Evolutionary conservation across 2,888 invertebrate species (phyloP).

Genomic region (Phortica magna): DNA sequence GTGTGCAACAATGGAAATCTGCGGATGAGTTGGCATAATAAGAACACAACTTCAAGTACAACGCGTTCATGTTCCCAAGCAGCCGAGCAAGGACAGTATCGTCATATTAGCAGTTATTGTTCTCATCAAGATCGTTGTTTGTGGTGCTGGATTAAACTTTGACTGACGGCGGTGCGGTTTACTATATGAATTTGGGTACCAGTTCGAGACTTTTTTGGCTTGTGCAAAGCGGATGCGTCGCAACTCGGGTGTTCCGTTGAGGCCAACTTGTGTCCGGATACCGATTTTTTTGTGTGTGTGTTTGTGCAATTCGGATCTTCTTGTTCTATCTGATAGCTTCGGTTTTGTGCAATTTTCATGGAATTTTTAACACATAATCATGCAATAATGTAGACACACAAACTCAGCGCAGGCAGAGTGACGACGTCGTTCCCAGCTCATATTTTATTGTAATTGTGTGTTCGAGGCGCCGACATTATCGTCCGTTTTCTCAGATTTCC

Average conservation of each 20-base stretch:
- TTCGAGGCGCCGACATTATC: constrained; percentile 61
- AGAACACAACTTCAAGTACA: constrained; percentile 66
- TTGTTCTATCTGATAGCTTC: constrained; percentile 46
- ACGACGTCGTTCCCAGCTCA: not conserved
- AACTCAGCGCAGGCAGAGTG: constrained; percentile 4
- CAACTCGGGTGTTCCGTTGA: constrained; percentile 63
- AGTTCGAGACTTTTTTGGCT: constrained; percentile 52
- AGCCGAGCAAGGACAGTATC: constrained; percentile 52
- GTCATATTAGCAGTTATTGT: constrained; percentile 42
- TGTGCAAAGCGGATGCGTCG: constrained; percentile 60
- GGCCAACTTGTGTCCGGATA: constrained; percentile 60
- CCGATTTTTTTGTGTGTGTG: constrained; percentile 46
- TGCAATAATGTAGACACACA: constrained; percentile 60
- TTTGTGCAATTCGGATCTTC: constrained; percentile 42
- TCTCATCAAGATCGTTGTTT: constrained; percentile 51
- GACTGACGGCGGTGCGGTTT: constrained; percentile 57
- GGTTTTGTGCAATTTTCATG: constrained; percentile 61
- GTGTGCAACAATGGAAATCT: constrained; percentile 54
- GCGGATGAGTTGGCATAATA: constrained; percentile 58
- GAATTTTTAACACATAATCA: constrained; percentile 67
- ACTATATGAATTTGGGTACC: constrained; percentile 4
- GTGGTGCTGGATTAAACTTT: constrained; percentile 65
- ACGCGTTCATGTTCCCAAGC: constrained; percentile 48
- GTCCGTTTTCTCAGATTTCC: constrained; percentile 61
- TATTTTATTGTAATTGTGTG: constrained; percentile 40